Evolutionary conservation across 2,888 invertebrate species (phyloP), one percentile per base, ranked within the genome.

Genomic region (Pachydiplax longipennis): DNA sequence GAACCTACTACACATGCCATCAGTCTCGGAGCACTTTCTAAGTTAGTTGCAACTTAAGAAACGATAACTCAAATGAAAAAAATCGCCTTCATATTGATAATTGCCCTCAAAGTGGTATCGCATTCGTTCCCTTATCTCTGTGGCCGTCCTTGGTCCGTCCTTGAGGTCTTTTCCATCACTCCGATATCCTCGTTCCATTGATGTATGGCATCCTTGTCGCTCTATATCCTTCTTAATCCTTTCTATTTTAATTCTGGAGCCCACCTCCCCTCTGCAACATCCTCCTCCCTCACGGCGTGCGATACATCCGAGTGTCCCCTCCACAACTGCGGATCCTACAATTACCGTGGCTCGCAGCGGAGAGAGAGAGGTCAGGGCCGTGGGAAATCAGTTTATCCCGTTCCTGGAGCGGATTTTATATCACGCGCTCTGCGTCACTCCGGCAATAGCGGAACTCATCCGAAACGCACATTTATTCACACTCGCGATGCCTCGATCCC

Each of bases 101-200:
- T 12, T 73, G 6, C 31, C 31, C 12, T 12, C 0, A 73, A 13
- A 12, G 4, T 12, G 73, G 18, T 2, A 2, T 12, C 73, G 31
- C 31, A 31, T 1, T 1, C 73, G 73, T 37, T 13, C 61, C 58
- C 35, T 83, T 83, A 83, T 83, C 83, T 53, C 53, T 18, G 31
- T 58, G n/a, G 40, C 61, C 61, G 87, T 13, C 87, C 65, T 87
- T 65, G 87, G n/a, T 87, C 37, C 61, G 87, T 31, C 87, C 65
- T 83, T 31, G 83, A 83, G 83, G 83, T 53, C 83, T 58, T 83
- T 58, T 58, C 25, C 58, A 58, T 83, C 83, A 83, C 83, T 53
- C 53, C 25, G 58, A 83, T 83, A 48, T 83, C 83, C 58, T 8
- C 61, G 65, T 61, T 37, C 40, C 61, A 22, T 18, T n/a, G 87